Conservation (phyloP, 2,797 vertebrate genomes). For the Catamblyrhynchus diadema region DNA sequence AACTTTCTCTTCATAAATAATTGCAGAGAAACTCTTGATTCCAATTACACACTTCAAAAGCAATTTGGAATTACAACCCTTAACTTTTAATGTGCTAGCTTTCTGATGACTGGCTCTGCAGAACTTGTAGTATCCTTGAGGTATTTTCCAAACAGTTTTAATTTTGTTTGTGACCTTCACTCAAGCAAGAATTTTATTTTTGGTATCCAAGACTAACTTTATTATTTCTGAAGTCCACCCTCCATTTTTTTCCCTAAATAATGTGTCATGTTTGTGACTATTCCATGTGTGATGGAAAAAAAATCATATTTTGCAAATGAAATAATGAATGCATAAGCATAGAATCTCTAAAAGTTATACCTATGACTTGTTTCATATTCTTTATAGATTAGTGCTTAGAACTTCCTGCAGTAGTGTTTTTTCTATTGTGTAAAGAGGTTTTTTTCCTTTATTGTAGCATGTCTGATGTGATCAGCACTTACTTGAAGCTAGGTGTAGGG, state of each 20-base stretch:
- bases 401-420: neutral
- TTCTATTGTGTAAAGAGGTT: neutral
- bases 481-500: neutral
- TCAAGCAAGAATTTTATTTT: neutral
- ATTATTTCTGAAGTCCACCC: neutral
- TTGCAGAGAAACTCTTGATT: conserved; percentile 38
- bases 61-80: conserved; percentile 35
- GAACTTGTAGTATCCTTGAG: conserved; percentile 12
- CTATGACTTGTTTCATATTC: neutral
- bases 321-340: neutral
- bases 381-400: neutral
- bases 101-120: neutral
- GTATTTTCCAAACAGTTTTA: conserved; percentile 1
- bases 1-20: conserved; percentile 57
- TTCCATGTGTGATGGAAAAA: neutral
- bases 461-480: neutral
- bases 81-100: neutral
- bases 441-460: neutral
- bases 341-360: neutral
- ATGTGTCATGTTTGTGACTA: neutral
- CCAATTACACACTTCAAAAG: conserved; percentile 51
- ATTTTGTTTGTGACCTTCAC: conserved; percentile 1
- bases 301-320: neutral
- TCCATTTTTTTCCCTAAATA: neutral
- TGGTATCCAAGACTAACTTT: neutral